A percentile compares a stretch with the other conserved stretches of the same genome.
These are phyloP conservation scores for Drosophila melanosoma DNA, from an alignment of 2,888 invertebrate species.

Conservation along the genomic window DNA sequence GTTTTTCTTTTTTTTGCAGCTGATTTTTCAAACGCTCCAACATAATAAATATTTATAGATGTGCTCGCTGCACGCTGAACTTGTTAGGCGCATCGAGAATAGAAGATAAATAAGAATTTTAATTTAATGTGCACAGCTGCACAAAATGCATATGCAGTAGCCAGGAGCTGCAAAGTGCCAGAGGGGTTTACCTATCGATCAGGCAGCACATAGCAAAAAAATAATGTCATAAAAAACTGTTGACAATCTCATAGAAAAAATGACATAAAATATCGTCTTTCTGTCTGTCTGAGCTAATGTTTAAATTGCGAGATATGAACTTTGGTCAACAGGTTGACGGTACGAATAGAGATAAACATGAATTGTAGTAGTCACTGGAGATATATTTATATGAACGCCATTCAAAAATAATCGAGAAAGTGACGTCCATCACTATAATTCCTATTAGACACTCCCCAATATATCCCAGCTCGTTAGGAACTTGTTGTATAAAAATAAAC, in stretches of 20 bases:
- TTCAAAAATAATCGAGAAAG: not conserved
- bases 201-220: slow-evolving; percentile 6
- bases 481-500: slow-evolving; percentile 18
- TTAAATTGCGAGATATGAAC: slow-evolving; percentile 42
- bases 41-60: slow-evolving; percentile 77
- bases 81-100: slow-evolving; percentile 66
- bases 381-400: not conserved
- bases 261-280: slow-evolving; percentile 72
- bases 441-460: slow-evolving; percentile 5
- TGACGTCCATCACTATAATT: not conserved
- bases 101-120: slow-evolving; percentile 76
- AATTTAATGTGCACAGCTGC: slow-evolving; percentile 79
- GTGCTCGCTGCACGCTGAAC: slow-evolving; percentile 65
- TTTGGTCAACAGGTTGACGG: slow-evolving; percentile 39
- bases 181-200: slow-evolving; percentile 7
- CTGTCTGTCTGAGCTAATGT: slow-evolving; percentile 51
- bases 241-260: slow-evolving; percentile 64
- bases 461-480: not conserved
- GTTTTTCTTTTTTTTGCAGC: slow-evolving; percentile 27
- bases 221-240: slow-evolving; percentile 56
- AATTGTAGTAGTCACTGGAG: not conserved
- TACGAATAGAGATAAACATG: slow-evolving; percentile 8
- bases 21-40: slow-evolving; percentile 42
- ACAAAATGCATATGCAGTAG: slow-evolving; percentile 48
- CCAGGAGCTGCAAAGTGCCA: not conserved